These are phyloP conservation scores for Cepaea hortensis DNA, from an alignment of 2,888 invertebrate genomes.

Conservation along the genomic window DNA sequence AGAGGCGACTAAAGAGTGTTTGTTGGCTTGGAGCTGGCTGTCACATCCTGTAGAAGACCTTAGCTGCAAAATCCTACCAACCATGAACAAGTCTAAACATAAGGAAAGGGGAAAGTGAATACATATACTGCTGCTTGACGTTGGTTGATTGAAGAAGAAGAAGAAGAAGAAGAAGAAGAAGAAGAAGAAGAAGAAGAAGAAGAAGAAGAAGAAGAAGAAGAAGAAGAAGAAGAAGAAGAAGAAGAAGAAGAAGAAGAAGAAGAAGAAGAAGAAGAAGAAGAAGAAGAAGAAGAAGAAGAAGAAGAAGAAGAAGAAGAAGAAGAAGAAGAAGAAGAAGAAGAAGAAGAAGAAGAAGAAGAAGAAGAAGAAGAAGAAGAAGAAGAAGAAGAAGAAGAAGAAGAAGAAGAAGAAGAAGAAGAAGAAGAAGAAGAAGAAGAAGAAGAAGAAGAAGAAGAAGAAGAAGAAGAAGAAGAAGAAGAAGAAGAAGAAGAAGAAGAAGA, in stretches of 20 bases:
- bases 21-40: no score
- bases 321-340: not conserved
- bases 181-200: slow-evolving; percentile 15
- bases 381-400: slow-evolving; percentile 16
- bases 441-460: slow-evolving; percentile 11
- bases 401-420: slow-evolving; percentile 12
- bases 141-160: no score
- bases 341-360: slow-evolving; percentile 1
- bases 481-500: slow-evolving; percentile 20
- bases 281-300: slow-evolving; percentile 30
- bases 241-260: slow-evolving; percentile 18
- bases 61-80: no score
- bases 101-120: no score
- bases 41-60: no score
- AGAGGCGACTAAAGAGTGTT: no score
- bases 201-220: slow-evolving; percentile 17
- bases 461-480: slow-evolving; percentile 18
- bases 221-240: slow-evolving; percentile 6
- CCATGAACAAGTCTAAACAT: no score
- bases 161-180: slow-evolving; percentile 4
- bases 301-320: slow-evolving; percentile 17
- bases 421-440: slow-evolving; percentile 9
- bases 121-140: no score
- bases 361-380: not conserved
- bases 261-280: slow-evolving; percentile 11